A percentile compares a stretch with the other conserved stretches of the same genome.
phyloP scores from a whole-genome alignment of 1,140 invertebrate species.

The Apis mellifera region DNA sequence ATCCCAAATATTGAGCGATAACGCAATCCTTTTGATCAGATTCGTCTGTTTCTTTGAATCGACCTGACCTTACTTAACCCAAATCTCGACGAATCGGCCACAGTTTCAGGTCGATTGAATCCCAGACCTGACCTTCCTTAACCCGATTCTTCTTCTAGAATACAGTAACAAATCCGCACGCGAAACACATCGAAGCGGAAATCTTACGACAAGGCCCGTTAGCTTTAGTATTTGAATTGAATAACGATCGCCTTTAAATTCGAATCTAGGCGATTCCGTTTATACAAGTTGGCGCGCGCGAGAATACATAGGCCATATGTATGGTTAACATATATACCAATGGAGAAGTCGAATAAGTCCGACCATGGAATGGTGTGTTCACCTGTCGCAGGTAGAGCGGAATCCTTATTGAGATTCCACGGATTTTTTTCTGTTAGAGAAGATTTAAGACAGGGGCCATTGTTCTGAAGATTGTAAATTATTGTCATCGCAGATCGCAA shows the following conservation, averaged over 20 bases:
- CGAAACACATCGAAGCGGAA: slow-evolving; percentile 55
- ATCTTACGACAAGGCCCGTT: slow-evolving; percentile 58
- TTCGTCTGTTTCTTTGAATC: slow-evolving; percentile 14
- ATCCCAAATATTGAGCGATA: background rate
- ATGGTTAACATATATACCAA: background rate
- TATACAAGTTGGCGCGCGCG: background rate
- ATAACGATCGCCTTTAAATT: slow-evolving; percentile 67
- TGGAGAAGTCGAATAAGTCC: background rate
- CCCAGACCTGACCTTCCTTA: slow-evolving; percentile 63
- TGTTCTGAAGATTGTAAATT: slow-evolving; percentile 56
- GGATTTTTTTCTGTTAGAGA: slow-evolving; percentile 40
- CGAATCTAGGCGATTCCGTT: slow-evolving; percentile 58
- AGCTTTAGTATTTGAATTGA: slow-evolving; percentile 63
- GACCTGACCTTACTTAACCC: slow-evolving; percentile 50
- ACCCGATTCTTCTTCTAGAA: slow-evolving; percentile 62
- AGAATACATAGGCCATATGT: background rate
- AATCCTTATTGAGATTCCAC: slow-evolving; percentile 57
- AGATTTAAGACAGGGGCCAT: slow-evolving; percentile 36
- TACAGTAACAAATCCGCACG: slow-evolving; percentile 50
- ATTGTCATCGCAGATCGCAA: slow-evolving; percentile 17
- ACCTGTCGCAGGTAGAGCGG: slow-evolving; percentile 55
- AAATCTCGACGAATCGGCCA: slow-evolving; percentile 37
- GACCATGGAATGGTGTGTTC: slow-evolving; percentile 40
- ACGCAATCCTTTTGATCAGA: background rate
- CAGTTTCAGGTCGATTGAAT: slow-evolving; percentile 39